These are phyloP conservation scores for Phoxinus phoxinus DNA, from an alignment of 2,113 vertebrate genomes.

Conservation along the genomic window DNA sequence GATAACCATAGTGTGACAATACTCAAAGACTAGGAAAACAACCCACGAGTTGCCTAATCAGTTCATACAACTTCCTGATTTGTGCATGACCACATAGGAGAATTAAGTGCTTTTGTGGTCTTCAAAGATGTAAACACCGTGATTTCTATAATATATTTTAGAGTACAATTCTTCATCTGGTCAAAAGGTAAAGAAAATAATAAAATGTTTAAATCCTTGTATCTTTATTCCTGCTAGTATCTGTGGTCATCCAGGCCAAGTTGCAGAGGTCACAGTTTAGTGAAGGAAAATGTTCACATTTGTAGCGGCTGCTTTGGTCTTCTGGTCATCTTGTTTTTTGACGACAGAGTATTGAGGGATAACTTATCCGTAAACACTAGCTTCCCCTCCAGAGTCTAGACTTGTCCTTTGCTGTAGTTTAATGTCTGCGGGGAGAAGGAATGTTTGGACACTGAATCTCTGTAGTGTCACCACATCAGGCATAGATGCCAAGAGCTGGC, in stretches of 20 bases:
- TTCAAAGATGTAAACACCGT: neutral
- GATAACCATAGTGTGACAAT: no score
- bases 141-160: neutral
- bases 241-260: neutral
- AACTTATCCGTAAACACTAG: neutral
- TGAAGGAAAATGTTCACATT: neutral
- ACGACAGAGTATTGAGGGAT: neutral
- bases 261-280: neutral
- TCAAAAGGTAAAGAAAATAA: neutral
- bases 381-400: neutral
- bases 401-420: neutral
- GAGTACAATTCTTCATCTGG: neutral
- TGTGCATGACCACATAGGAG: neutral
- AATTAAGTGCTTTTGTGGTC: neutral
- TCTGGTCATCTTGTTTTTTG: neutral
- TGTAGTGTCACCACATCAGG: conserved; percentile 43
- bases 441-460: conserved; percentile 55
- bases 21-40: neutral
- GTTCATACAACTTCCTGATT: neutral
- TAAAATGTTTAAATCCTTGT: neutral
- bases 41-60: neutral
- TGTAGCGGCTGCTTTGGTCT: neutral
- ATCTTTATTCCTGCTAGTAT: neutral
- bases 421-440: conserved; percentile 13
- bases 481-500: conserved; percentile 58